Evolutionary conservation across 2,888 invertebrate species (phyloP).

Genomic region (Carcina quercana): DNA sequence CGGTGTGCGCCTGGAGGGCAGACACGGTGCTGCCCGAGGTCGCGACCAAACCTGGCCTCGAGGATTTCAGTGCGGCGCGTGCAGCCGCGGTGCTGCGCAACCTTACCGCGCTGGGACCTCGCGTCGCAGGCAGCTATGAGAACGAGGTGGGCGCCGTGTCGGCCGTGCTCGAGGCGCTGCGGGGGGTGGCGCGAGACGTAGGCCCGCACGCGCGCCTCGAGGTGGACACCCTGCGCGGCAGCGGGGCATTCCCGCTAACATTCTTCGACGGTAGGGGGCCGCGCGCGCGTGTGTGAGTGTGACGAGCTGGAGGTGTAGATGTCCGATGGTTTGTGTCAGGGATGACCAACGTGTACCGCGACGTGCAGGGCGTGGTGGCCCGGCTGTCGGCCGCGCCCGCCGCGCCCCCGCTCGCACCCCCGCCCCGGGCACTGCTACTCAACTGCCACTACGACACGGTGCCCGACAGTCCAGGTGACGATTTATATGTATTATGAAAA

Average conservation of each 20-base stretch:
- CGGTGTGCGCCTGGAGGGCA: slow-evolving; percentile 64
- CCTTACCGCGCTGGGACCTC: slow-evolving; percentile 75
- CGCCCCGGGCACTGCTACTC: slow-evolving; percentile 80
- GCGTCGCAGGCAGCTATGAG: slow-evolving; percentile 82
- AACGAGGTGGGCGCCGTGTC: slow-evolving; percentile 84
- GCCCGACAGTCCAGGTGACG: slow-evolving; percentile 91
- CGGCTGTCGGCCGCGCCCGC: slow-evolving; percentile 37
- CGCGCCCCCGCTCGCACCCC: no score
- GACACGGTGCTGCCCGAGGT: slow-evolving; percentile 75
- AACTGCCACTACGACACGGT: slow-evolving; percentile 96
- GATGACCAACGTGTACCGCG: slow-evolving; percentile 88
- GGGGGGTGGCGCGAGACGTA: slow-evolving; percentile 62
- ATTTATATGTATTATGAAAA: no score
- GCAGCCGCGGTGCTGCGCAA: slow-evolving; percentile 79
- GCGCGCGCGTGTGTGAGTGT: neutral
- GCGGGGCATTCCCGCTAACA: slow-evolving; percentile 83
- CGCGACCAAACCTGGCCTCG: slow-evolving; percentile 25
- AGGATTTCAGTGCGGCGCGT: slow-evolving; percentile 67
- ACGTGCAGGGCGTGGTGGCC: slow-evolving; percentile 87
- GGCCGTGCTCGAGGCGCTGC: slow-evolving; percentile 72
- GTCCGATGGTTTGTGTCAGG: slow-evolving; percentile 35
- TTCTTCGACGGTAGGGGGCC: slow-evolving; percentile 76
- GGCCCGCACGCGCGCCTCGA: slow-evolving; percentile 73
- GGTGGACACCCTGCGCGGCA: slow-evolving; percentile 79
- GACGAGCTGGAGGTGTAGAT: neutral